Base-by-base conservation (phyloP, 2,113 vertebrate genomes). In the Ammodytes dubius region DNA sequence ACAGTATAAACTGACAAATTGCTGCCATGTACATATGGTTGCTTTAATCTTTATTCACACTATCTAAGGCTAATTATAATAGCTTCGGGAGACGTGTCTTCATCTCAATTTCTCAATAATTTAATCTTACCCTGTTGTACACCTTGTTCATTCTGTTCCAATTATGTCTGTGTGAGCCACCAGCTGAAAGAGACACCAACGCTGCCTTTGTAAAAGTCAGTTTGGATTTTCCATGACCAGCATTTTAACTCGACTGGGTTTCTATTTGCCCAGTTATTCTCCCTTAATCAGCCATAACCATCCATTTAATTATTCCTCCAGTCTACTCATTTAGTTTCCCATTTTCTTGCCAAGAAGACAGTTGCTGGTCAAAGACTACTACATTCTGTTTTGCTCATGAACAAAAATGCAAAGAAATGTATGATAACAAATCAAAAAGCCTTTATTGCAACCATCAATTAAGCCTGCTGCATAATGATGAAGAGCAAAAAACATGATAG, bases 31-130 rank as follows among this genome's bases (percentile, higher is more conserved):
- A 82, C 85, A 76, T 49, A 47, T 66, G 45, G 17, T 27, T 11
- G 57, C 17, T 80, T 77, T 76, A 77, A 87, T 84, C 70, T 77
- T 40, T 64, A 53, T 82, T 75, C 59, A 39, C 50, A 47, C 85
- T 74, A 87, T 58, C 79, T 63, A 27, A 11, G 27, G 43, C 64
- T 68, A 53, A 71, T 53, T 35, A 65, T 67, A 19, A 70, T 13
- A 71, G 68, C 54, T 71, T 50, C 3, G n/a, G 61, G 60, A 61
- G 35, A 79, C 63, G 56, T 42, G 39, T 57, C 12, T 84, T 73
- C 72, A 74, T 68, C 27, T 77, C 15, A 52, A 70, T 35, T 19
- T 27, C 40, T 68, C 19, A 43, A 70, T 40, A 71, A 35, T 79
- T 61, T 47, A 57, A 69, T 15, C 63, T 52, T 43, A 47, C 53